Evolutionary conservation across 2,113 vertebrate genomes (phyloP).

Genomic region (Etheostoma cragini): DNA sequence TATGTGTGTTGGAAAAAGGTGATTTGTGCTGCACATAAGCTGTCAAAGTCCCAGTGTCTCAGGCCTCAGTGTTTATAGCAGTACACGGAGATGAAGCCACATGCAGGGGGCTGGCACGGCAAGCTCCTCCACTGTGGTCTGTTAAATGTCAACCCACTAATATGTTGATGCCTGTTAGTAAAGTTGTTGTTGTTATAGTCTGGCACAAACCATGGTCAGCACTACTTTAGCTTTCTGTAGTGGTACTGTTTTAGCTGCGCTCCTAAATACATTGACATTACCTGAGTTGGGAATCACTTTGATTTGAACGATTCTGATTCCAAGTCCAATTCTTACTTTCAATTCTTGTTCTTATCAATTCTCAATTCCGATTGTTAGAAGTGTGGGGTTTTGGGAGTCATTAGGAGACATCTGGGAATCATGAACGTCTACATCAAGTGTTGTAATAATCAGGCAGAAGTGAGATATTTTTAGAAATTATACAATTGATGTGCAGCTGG

Average conservation of each 20-base stretch:
- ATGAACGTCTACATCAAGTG: not conserved
- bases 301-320: too few species aligned
- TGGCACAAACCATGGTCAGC: not conserved
- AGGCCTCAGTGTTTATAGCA: slow-evolving; percentile 4
- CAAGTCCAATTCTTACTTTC: too few species aligned
- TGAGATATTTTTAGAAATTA: too few species aligned
- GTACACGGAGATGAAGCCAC: not conserved
- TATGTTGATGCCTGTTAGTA: slow-evolving; percentile 9
- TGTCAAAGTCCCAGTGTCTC: slow-evolving; percentile 25
- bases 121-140: not conserved
- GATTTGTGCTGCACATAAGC: slow-evolving; percentile 14
- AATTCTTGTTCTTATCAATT: too few species aligned
- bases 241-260: not conserved
- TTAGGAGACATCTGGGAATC: not conserved
- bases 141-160: not conserved
- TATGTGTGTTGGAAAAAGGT: slow-evolving; percentile 16
- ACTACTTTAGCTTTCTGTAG: not conserved
- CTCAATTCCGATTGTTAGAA: too few species aligned
- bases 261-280: not conserved
- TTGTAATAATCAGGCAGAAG: not conserved
- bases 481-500: too few species aligned
- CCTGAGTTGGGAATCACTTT: too few species aligned
- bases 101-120: not conserved
- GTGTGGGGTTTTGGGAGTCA: too few species aligned
- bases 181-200: slow-evolving; percentile 8